Percentiles rank a stretch among this genome's conserved stretches.
Conservation (phyloP, 2,113 vertebrate species). For the Strigops habroptila region DNA sequence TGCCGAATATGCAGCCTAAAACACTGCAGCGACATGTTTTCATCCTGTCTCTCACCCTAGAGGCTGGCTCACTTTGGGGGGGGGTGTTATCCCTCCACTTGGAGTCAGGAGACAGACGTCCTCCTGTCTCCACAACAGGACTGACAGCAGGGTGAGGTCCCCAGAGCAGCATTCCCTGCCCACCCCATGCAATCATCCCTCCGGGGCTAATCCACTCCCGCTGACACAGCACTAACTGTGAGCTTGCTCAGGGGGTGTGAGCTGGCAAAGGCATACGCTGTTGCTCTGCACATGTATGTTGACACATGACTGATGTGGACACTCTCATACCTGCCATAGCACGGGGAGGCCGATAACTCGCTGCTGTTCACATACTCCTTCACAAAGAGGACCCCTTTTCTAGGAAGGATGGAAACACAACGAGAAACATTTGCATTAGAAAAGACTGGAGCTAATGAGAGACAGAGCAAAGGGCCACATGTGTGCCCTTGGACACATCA, state of each 20-base stretch:
- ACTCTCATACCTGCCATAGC: constrained; percentile 49
- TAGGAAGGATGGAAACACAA: not conserved
- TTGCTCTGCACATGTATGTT: not conserved
- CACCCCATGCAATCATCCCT: not conserved
- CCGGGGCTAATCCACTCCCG: not conserved
- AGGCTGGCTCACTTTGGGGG: too few species aligned
- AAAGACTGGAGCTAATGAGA: not conserved
- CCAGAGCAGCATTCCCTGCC: not conserved
- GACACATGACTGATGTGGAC: not conserved
- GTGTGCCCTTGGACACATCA: not conserved
- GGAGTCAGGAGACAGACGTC: not conserved
- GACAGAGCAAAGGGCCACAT: not conserved
- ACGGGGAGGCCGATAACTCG: constrained; percentile 51
- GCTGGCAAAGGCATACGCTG: not conserved
- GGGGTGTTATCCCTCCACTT: too few species aligned
- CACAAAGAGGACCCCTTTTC: constrained; percentile 80
- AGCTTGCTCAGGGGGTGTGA: not conserved
- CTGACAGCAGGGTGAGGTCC: not conserved
- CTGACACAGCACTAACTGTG: not conserved
- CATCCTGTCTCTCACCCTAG: not conserved
- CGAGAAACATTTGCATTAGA: not conserved
- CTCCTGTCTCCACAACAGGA: not conserved
- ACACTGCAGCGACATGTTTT: not conserved
- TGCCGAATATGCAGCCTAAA: not conserved
- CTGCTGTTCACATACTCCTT: constrained; percentile 82